phyloP scores from a whole-genome alignment of 2,797 vertebrate genomes.

The Periparus ater region DNA sequence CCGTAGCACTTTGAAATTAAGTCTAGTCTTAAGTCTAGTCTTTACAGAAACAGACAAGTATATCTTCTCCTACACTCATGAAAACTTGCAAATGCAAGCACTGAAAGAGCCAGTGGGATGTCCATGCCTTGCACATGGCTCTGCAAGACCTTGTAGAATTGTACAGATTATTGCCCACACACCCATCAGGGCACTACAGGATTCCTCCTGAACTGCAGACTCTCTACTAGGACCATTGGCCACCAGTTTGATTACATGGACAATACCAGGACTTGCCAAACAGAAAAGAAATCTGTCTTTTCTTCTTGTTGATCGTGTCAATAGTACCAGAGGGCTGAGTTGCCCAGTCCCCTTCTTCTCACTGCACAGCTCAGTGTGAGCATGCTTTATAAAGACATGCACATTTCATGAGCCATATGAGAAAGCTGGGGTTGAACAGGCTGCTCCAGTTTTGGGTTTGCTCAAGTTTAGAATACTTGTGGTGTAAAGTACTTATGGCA shows the following conservation, averaged over 20 bases:
- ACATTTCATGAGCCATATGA: neutral
- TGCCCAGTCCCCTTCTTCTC: neutral
- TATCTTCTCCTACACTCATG: neutral
- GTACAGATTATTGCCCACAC: neutral
- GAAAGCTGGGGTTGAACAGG: neutral
- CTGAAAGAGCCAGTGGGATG: neutral
- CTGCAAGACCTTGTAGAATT: neutral
- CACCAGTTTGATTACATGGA: neutral
- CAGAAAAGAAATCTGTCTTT: neutral
- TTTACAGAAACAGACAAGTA: neutral
- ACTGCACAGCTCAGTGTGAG: neutral
- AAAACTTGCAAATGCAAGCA: neutral
- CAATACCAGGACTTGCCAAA: neutral
- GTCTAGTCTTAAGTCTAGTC: too few relatives aligned
- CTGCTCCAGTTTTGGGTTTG: neutral
- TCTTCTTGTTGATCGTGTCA: neutral
- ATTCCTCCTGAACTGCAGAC: neutral
- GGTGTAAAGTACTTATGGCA: neutral
- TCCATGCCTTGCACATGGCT: neutral
- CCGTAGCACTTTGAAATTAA: neutral
- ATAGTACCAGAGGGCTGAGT: neutral
- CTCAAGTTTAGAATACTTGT: neutral
- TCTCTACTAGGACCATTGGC: neutral
- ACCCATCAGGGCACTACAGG: neutral
- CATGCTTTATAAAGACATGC: neutral